Conservation (phyloP, 2,888 invertebrate species). For the Agrenia bidenticulata region DNA sequence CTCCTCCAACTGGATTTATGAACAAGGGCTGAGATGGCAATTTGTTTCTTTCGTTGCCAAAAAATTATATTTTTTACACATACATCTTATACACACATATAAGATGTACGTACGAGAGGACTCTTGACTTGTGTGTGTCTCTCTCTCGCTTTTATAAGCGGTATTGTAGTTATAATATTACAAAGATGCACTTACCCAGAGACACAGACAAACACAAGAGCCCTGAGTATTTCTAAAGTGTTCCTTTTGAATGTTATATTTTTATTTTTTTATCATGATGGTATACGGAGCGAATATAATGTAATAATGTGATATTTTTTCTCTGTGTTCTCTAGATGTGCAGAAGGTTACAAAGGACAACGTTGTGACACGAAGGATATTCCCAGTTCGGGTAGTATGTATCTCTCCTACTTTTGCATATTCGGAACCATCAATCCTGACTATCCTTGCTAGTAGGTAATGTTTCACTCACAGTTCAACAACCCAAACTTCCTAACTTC, state of each 20-base stretch:
- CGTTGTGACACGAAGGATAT: conserved; percentile 79
- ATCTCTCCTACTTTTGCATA: conserved; percentile 53
- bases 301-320: conserved; percentile 8
- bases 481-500: conserved; percentile 34
- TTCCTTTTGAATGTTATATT: no score
- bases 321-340: conserved; percentile 66
- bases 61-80: conserved; percentile 8
- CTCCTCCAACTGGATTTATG: conserved; percentile 33
- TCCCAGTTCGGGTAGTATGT: conserved; percentile 58
- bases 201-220: no score
- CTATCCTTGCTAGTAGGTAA: conserved; percentile 53
- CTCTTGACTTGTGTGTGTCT: no score
- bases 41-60: conserved; percentile 36
- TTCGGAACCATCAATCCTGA: conserved; percentile 52
- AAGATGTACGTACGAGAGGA: no score
- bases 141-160: no score
- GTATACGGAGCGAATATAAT: background rate
- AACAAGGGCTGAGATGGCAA: conserved; percentile 34
- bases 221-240: no score
- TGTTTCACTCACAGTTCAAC: conserved; percentile 47
- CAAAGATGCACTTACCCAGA: no score
- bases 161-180: no score
- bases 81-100: background rate
- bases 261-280: no score
- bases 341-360: conserved; percentile 75